Evolutionary conservation across 1,140 invertebrate genomes (phyloP).

Genomic region (Contarinia nasturtii): DNA sequence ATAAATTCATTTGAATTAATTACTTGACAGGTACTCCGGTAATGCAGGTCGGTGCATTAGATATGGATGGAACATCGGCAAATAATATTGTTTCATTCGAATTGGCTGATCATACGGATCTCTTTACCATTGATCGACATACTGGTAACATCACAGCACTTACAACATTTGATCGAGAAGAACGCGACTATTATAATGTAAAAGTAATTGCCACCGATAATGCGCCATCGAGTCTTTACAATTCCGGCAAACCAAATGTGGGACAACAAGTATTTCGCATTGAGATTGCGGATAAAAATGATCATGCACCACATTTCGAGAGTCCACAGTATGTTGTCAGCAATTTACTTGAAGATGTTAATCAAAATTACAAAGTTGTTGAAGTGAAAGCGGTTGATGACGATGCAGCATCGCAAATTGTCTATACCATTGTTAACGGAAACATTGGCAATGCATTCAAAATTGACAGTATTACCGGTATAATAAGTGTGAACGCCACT

Average conservation of each 20-base stretch:
- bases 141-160: slow-evolving; percentile 73
- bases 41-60: slow-evolving; percentile 69
- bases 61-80: slow-evolving; percentile 62
- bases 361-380: slow-evolving; percentile 57
- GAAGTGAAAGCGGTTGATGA: slow-evolving; percentile 63
- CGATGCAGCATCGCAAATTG: slow-evolving; percentile 63
- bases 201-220: slow-evolving; percentile 72
- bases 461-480: slow-evolving; percentile 58
- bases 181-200: slow-evolving; percentile 57
- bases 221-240: slow-evolving; percentile 54
- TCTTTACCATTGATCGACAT: slow-evolving; percentile 55
- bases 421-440: slow-evolving; percentile 58
- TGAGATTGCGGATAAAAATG: slow-evolving; percentile 79
- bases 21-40: no score
- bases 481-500: slow-evolving; percentile 51
- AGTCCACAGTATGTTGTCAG: slow-evolving; percentile 52
- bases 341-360: slow-evolving; percentile 60
- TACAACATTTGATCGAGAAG: slow-evolving; percentile 61
- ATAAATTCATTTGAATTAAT: no score
- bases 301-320: slow-evolving; percentile 67
- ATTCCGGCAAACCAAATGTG: slow-evolving; percentile 43
- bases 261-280: slow-evolving; percentile 63
- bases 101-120: slow-evolving; percentile 43
- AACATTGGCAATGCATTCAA: slow-evolving; percentile 58
- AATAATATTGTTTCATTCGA: slow-evolving; percentile 66